Percentiles rank a stretch among this genome's conserved stretches.
Conservation (phyloP, 2,113 vertebrate species). For the Petromus typicus region DNA sequence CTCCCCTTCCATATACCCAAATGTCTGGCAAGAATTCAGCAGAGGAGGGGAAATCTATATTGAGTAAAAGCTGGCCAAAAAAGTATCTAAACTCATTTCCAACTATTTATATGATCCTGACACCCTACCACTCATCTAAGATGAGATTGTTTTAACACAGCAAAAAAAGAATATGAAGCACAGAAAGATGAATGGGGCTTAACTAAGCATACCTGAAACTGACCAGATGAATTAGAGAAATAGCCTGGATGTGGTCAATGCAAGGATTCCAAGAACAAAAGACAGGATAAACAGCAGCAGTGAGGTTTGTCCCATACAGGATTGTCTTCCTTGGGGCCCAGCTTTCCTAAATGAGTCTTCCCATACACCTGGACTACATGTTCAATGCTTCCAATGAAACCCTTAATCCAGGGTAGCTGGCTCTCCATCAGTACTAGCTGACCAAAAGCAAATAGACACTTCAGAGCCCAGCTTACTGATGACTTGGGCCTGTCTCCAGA, state of each 20-base stretch:
- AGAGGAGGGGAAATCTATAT: background rate
- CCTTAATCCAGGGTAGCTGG: background rate
- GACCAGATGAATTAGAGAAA: constrained; percentile 36
- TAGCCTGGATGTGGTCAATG: background rate
- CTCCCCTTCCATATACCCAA: constrained; percentile 12
- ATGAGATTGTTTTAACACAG: background rate
- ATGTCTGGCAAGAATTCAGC: constrained; percentile 5
- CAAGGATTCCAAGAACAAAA: no score
- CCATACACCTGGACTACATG: constrained; percentile 4
- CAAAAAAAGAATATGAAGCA: constrained; percentile 51
- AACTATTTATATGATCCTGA: constrained; percentile 34
- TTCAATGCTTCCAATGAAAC: constrained; percentile 39
- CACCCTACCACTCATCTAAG: background rate
- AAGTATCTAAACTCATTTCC: constrained; percentile 44
- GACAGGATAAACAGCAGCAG: constrained; percentile 39
- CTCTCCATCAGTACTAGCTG: constrained; percentile 33
- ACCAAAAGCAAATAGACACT: background rate
- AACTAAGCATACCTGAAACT: constrained; percentile 2
- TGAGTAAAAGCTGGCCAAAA: constrained; percentile 15
- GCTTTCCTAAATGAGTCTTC: background rate
- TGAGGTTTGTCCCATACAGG: background rate
- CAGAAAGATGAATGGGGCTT: background rate
- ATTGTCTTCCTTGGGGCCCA: constrained; percentile 10
- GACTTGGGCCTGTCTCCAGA: constrained; percentile 65
- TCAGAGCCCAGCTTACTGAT: constrained; percentile 35